Percentiles rank a stretch among this genome's conserved stretches.
phyloP scores from a whole-genome alignment of 92 coral and sea anemone species.

The Phenganax marumi region DNA sequence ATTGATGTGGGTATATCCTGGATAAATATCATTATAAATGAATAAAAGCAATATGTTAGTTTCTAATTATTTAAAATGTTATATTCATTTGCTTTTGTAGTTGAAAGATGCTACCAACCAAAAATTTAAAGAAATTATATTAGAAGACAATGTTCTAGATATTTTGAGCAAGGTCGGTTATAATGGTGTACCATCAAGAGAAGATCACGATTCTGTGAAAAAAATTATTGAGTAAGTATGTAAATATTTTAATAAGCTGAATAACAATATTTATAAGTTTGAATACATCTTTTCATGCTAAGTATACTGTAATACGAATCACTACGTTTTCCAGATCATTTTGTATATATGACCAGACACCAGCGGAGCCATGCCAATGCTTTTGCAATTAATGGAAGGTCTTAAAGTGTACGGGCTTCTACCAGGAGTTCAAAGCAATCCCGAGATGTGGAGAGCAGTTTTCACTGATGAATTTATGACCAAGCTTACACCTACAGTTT shows the following conservation, averaged over 20 bases:
- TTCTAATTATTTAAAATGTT: too few relatives aligned
- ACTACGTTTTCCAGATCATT: constrained; percentile 52
- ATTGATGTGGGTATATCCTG: too few relatives aligned
- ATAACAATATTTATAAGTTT: too few relatives aligned
- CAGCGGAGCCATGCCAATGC: constrained; percentile 45
- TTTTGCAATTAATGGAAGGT: constrained; percentile 54
- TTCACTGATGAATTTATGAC: constrained; percentile 44
- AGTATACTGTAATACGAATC: not conserved
- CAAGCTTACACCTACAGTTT: constrained; percentile 45
- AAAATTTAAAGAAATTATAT: constrained; percentile 27
- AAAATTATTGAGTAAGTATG: constrained; percentile 13
- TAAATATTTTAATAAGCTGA: too few relatives aligned
- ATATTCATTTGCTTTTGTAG: constrained; percentile 12
- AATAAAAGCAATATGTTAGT: too few relatives aligned
- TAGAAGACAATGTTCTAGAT: constrained; percentile 46
- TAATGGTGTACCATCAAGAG: constrained; percentile 54
- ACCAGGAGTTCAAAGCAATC: constrained; percentile 40
- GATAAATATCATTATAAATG: too few relatives aligned
- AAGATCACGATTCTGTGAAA: constrained; percentile 40
- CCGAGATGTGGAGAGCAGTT: constrained; percentile 54
- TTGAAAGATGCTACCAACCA: constrained; percentile 42
- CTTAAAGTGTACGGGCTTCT: constrained; percentile 58
- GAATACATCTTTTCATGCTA: not conserved
- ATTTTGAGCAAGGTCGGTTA: constrained; percentile 48
- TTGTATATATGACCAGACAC: constrained; percentile 61